Percentiles rank a stretch among this genome's conserved stretches.
phyloP scores from a whole-genome alignment of 2,797 vertebrate genomes.

The Propithecus deckenii region DNA sequence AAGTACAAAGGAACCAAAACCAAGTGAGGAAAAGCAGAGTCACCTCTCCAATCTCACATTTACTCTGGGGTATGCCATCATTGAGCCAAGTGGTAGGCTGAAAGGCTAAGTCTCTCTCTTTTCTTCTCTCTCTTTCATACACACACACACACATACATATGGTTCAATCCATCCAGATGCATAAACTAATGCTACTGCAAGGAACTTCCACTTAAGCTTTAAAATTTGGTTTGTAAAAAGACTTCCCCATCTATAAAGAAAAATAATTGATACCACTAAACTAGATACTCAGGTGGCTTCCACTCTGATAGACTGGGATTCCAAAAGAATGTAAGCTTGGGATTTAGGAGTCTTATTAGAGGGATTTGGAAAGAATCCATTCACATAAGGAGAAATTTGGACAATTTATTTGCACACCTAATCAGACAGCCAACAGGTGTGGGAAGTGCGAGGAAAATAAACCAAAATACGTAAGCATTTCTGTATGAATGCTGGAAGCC shows the following conservation, averaged over 20 bases:
- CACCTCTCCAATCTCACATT: background rate
- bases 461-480: conserved; percentile 34
- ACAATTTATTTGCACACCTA: conserved; percentile 59
- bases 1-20: background rate
- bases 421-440: conserved; percentile 64
- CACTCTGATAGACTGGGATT: background rate
- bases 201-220: background rate
- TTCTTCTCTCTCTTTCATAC: background rate
- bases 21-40: background rate
- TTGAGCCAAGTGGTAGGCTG: background rate
- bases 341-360: conserved; percentile 34
- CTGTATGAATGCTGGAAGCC: conserved; percentile 15
- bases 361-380: conserved; percentile 57
- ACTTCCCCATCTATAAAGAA: conserved; percentile 23
- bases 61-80: background rate
- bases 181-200: background rate
- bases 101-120: background rate
- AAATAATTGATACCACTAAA: background rate
- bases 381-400: conserved; percentile 31
- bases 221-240: conserved; percentile 34
- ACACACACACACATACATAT: background rate
- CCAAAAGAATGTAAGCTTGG: conserved; percentile 4
- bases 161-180: background rate
- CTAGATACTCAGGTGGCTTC: background rate
- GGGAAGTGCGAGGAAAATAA: conserved; percentile 47